phyloP scores from a whole-genome alignment of 2,888 invertebrate species.

The Tridacna gigas region DNA sequence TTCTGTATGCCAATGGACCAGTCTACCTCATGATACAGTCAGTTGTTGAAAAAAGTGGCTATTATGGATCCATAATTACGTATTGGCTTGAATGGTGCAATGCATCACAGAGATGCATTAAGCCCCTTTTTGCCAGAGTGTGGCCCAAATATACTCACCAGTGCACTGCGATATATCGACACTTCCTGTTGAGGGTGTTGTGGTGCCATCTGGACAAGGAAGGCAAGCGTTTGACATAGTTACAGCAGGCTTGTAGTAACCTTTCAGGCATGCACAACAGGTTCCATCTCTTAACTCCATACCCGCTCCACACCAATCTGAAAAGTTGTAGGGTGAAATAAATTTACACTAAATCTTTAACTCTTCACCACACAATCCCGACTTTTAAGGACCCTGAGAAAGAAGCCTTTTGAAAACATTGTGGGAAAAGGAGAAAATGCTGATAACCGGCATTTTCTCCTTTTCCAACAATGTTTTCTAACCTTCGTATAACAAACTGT shows the following conservation, averaged over 20 bases:
- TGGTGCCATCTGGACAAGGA: not conserved
- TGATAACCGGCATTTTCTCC: not conserved
- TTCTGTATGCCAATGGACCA: no score
- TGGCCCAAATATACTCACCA: conserved; percentile 7
- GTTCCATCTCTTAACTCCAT: not conserved
- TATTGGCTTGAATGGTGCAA: no score
- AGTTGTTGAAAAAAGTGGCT: no score
- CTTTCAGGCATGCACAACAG: conserved; percentile 16
- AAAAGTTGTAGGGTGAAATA: not conserved
- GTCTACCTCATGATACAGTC: no score
- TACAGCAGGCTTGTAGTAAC: not conserved
- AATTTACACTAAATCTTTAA: not conserved
- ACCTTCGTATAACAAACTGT: no score
- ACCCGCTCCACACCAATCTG: conserved; percentile 16
- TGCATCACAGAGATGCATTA: no score
- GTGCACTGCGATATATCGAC: not conserved
- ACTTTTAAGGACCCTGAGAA: not conserved
- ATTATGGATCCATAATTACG: no score
- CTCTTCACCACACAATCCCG: not conserved
- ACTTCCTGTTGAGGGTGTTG: not conserved
- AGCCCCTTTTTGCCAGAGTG: no score
- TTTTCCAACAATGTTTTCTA: not conserved
- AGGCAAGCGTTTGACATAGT: not conserved
- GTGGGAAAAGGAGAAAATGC: not conserved
- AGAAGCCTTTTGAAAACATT: not conserved